Evolutionary conservation across 2,888 invertebrate genomes (phyloP).

Genomic region (Cactoblastis cactorum): DNA sequence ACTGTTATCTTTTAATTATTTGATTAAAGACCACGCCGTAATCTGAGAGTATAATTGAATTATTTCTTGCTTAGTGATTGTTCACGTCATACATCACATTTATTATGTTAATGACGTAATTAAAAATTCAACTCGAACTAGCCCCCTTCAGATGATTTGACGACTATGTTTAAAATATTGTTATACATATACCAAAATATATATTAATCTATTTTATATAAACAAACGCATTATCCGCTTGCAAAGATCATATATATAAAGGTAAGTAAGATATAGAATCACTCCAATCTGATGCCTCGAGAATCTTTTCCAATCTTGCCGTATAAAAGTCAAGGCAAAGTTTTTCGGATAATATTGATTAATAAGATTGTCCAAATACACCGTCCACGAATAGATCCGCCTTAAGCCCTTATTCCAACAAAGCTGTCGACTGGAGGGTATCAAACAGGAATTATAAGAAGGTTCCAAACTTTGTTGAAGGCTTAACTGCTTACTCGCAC

Average conservation of each 20-base stretch:
- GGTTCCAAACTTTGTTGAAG: neutral
- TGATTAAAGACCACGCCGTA: neutral
- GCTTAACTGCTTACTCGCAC: neutral
- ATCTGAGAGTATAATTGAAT: neutral
- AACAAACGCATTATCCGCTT: too few species aligned
- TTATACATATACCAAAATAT: too few species aligned
- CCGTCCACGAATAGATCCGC: neutral
- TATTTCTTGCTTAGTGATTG: neutral
- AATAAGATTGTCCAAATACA: neutral
- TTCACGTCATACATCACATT: neutral
- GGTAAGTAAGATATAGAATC: too few species aligned
- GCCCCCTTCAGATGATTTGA: too few species aligned
- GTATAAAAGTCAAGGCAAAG: neutral
- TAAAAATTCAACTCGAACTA: neutral
- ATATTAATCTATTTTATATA: too few species aligned
- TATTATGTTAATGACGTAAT: neutral
- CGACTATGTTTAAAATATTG: too few species aligned
- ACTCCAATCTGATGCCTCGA: neutral
- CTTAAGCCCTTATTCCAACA: neutral
- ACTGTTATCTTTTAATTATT: neutral
- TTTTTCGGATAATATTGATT: neutral
- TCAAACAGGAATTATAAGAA: constrained; percentile 6
- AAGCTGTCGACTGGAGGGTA: neutral
- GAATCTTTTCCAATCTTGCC: neutral
- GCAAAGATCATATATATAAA: too few species aligned